Conservation (phyloP, 2,888 invertebrate genomes). For the Amiota minor region DNA sequence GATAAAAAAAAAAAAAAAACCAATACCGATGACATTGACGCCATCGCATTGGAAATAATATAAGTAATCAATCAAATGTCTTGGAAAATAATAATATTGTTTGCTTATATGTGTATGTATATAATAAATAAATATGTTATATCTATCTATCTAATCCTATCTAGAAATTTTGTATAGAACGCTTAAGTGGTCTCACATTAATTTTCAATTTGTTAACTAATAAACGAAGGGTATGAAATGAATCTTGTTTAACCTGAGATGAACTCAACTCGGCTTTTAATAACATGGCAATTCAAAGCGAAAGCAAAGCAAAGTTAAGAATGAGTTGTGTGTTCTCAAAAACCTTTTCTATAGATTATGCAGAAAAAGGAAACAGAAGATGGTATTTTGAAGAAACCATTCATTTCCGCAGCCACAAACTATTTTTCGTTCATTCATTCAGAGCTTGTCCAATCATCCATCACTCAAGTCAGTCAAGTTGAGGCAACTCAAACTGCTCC, state of each 20-base stretch:
- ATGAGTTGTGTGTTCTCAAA: not conserved
- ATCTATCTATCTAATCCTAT: no score
- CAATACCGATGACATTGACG: constrained; percentile 39
- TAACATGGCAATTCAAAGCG: not conserved
- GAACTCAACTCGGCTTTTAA: no score
- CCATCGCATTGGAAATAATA: constrained; percentile 26
- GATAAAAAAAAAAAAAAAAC: constrained; percentile 43
- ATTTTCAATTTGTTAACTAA: constrained; percentile 17
- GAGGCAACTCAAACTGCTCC: not conserved
- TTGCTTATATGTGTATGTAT: no score
- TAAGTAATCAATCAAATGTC: constrained; percentile 27
- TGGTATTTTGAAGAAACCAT: not conserved
- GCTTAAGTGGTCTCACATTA: constrained; percentile 10
- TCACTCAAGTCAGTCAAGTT: constrained; percentile 15
- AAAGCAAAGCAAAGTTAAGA: not conserved
- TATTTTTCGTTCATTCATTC: constrained; percentile 13
- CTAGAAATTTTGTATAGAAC: not conserved
- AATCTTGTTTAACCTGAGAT: no score
- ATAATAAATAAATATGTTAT: no score
- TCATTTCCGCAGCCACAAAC: not conserved
- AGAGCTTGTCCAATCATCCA: constrained; percentile 11
- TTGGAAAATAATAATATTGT: not conserved
- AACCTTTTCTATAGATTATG: not conserved
- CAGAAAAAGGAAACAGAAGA: not conserved
- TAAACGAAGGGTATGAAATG: not conserved